Evolutionary conservation across 2,888 invertebrate genomes (phyloP), one percentile per base, ranked within the genome.

Genomic region (Augochlorella aurata): DNA sequence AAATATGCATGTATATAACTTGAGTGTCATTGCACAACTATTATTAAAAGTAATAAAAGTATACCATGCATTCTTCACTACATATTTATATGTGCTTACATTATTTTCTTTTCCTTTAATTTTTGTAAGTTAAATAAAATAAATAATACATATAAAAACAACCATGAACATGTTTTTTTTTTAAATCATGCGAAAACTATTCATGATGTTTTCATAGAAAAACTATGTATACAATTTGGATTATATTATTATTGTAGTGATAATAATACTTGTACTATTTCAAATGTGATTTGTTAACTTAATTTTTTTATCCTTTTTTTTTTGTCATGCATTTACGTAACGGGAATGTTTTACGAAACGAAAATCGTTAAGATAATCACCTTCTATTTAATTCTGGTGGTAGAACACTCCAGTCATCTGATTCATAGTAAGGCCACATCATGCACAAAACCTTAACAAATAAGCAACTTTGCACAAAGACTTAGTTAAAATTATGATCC

Each of bases 311-410:
- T 5, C 50, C 50, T 9, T 18, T 54, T 21, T 54, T 2, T 52
- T 54, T 38, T 38, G 38, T 38, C 38, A 38, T 5, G 38, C 38
- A 38, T 38, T 38, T 38, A 38, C 3, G 38, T 38, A 38, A 38
- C 38, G 7, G 38, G 5, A 38, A 5, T 38, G 2, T n/a, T n/a
- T n/a, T n/a, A 14, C 24, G 50, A 9, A 63, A n/a, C 18, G 54
- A 75, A 10, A 75, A 65, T 47, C 63, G 24, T 54, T 66, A 29
- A 7, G 9, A 54, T 71, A 9, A 63, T 93, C 95, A 97, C 97
- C 97, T 97, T 95, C 97, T 95, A 92, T 97, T 97, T 88, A 97
- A 95, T 94, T 97, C 97, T 79, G 97, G 97, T 84, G 97, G 97
- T 90, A 97, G 94, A 89, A 97, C 96, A 94, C 97, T 97, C 97